A percentile compares a stretch with the other conserved stretches of the same genome.
Evolutionary conservation across 1,140 invertebrate genomes (phyloP).

Genomic region (Drosophila subobscura): DNA sequence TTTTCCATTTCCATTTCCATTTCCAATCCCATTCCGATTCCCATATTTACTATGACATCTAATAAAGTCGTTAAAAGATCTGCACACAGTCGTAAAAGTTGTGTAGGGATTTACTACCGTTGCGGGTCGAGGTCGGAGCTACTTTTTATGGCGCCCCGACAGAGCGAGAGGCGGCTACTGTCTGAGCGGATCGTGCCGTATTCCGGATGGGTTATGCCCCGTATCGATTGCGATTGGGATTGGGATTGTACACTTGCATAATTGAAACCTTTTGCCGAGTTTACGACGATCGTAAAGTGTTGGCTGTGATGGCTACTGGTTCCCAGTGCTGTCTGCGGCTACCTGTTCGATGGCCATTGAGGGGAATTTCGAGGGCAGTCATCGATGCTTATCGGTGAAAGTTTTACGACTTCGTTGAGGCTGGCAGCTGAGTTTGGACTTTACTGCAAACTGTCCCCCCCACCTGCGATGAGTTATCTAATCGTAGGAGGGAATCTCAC

Average conservation of each 20-base stretch:
- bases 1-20: neutral
- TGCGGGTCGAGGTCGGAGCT: neutral
- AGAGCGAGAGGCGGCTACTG: slow-evolving; percentile 27
- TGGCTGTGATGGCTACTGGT: slow-evolving; percentile 15
- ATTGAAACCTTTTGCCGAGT: slow-evolving; percentile 41
- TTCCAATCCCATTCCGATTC: slow-evolving; percentile 1
- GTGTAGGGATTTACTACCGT: slow-evolving; percentile 27
- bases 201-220: neutral
- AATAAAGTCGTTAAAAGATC: slow-evolving; percentile 68
- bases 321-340: slow-evolving; percentile 4
- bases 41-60: slow-evolving; percentile 42
- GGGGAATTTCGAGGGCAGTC: slow-evolving; percentile 26
- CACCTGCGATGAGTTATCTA: slow-evolving; percentile 20
- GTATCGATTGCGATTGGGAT: neutral
- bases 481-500: neutral
- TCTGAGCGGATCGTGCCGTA: neutral
- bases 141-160: slow-evolving; percentile 24
- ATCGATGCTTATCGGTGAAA: slow-evolving; percentile 74
- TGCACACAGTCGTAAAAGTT: slow-evolving; percentile 34
- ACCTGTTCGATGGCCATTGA: slow-evolving; percentile 58
- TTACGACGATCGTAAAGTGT: slow-evolving; percentile 56
- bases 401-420: slow-evolving; percentile 66
- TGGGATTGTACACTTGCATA: slow-evolving; percentile 18
- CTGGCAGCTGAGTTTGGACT: slow-evolving; percentile 44
- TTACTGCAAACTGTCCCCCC: neutral